Conservation (phyloP, 2,113 vertebrate genomes). For the Seriola quinqueradiata region DNA sequence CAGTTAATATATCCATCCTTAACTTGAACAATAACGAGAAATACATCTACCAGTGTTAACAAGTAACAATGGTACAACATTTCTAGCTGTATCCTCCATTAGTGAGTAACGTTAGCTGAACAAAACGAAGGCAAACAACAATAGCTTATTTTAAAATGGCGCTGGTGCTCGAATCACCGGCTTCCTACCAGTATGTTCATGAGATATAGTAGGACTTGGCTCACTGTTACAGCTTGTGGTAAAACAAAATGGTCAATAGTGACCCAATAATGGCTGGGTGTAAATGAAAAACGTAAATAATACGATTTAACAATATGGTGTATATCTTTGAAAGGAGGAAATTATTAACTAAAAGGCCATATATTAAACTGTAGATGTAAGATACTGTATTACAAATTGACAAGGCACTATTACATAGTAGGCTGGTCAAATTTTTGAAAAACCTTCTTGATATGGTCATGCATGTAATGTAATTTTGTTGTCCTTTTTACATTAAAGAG, state of each 20-base stretch:
- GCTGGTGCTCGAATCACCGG: conserved; percentile 52
- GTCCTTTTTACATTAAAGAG: background rate
- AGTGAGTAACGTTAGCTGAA: conserved; percentile 12
- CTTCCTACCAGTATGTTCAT: conserved; percentile 24
- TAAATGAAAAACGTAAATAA: background rate
- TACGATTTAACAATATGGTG: background rate
- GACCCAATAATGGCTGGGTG: background rate
- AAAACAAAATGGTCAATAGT: background rate
- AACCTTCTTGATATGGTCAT: no score
- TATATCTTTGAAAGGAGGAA: background rate
- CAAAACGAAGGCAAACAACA: conserved; percentile 59
- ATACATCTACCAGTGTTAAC: background rate
- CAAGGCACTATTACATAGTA: background rate
- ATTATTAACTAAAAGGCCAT: no score
- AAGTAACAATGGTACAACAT: background rate
- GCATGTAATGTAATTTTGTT: background rate
- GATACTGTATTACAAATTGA: background rate
- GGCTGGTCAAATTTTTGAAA: background rate
- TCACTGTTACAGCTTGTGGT: background rate
- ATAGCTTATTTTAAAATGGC: conserved; percentile 65
- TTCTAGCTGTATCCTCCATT: conserved; percentile 35
- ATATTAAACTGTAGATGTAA: background rate
- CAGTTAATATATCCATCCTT: background rate
- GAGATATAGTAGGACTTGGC: background rate
- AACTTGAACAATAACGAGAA: background rate